Percentiles rank a stretch among this genome's conserved stretches.
These are phyloP conservation scores for Xenopus tropicalis DNA, from an alignment of 2,113 vertebrate species.

Conservation along the genomic window DNA sequence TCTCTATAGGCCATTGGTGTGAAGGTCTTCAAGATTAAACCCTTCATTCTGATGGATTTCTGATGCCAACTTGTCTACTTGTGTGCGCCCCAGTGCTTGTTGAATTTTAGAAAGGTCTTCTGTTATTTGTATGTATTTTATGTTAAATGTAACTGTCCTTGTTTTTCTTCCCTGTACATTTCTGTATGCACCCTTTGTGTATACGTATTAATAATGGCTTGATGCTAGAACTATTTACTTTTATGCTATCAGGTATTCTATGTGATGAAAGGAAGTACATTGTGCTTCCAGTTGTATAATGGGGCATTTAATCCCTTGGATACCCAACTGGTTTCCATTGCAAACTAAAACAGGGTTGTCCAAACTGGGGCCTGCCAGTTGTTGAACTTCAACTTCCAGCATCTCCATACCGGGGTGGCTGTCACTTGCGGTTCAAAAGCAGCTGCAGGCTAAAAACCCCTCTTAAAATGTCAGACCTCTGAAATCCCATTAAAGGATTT, in stretches of 20 bases:
- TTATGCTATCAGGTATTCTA: constrained; percentile 48
- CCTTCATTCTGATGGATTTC: constrained; percentile 56
- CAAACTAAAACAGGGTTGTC: neutral
- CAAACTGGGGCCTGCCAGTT: neutral
- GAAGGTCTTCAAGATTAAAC: constrained; percentile 57
- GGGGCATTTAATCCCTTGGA: constrained; percentile 43
- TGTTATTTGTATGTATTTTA: constrained; percentile 68
- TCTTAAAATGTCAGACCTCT: neutral
- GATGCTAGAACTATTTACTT: constrained; percentile 52
- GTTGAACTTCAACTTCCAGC: too few species aligned
- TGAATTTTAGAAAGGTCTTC: constrained; percentile 60
- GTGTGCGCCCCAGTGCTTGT: constrained; percentile 56
- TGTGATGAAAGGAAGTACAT: constrained; percentile 1
- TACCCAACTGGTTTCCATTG: neutral
- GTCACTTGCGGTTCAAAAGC: too few species aligned
- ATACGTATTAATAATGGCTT: constrained; percentile 63
- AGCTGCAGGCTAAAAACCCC: too few species aligned
- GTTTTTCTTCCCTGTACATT: constrained; percentile 57
- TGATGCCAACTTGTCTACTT: constrained; percentile 57
- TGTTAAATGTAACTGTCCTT: constrained; percentile 70
- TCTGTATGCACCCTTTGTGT: constrained; percentile 69
- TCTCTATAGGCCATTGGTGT: constrained; percentile 63
- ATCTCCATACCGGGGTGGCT: too few species aligned
- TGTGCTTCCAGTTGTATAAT: constrained; percentile 6
- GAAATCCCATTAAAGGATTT: constrained; percentile 53